Evolutionary conservation across 1,140 invertebrate genomes (phyloP), one percentile per base, ranked within the genome.

Genomic region (Pteromalus puparum): DNA sequence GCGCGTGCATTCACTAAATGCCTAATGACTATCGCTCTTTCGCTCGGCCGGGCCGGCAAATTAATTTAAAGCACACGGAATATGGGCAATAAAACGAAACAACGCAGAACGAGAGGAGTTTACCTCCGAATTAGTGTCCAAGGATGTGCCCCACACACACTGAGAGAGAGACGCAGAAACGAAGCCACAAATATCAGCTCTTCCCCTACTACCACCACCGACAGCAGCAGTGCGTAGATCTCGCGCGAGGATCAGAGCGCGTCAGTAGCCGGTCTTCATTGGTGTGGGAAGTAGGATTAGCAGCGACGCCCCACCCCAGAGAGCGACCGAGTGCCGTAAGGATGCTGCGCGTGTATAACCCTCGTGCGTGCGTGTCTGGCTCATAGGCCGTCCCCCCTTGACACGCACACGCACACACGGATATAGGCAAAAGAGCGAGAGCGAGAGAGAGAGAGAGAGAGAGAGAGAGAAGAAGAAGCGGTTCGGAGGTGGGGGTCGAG

Each of bases 231-330:
- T 65, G 34, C 18, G 26, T 30, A n/a, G 26, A 53, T 81, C 70
- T 74, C n/a, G n/a, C 30, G 24, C 48, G 24, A 84, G 72, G 77
- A 84, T 80, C 72, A 42, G 21, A 28, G 42, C 21, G 21, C 26
- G 26, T n/a, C 30, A 26, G 38, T 73, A 79, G 42, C 9, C 53
- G 30, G 38, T 79, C 48, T 85, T 87, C 83, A 85, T 88, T 86
- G 87, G 88, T 88, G 87, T 89, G 89, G 88, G 85, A 88, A 89
- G 87, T 85, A 85, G 88, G 85, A 85, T 89, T 88, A 89, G 87
- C 80, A 81, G 88, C 87, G 85, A 88, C 88, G 90, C 91, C 90
- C 91, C 91, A 92, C 91, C 91, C 89, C 85, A 77, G 65, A 21
- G 79, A 83, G 79, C 86, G 34, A 34, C 34, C 5, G 86, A 82